phyloP scores from a whole-genome alignment of 1,140 invertebrate genomes.

The Galleria mellonella region DNA sequence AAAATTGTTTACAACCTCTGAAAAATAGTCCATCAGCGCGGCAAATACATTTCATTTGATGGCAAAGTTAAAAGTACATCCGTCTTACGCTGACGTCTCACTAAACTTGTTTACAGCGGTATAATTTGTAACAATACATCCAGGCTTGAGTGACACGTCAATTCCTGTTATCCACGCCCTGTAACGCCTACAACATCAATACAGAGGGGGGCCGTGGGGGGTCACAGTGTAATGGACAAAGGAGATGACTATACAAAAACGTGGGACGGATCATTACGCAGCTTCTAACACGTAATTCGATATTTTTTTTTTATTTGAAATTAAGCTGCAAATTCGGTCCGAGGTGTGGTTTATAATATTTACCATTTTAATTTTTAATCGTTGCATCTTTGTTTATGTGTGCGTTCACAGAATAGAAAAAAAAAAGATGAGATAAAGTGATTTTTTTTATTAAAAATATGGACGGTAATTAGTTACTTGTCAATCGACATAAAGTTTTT shows the following conservation, averaged over 20 bases:
- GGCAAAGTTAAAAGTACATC: constrained; percentile 24
- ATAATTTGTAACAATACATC: constrained; percentile 20
- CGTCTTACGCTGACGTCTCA: constrained; percentile 30
- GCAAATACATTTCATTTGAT: no score
- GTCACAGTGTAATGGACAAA: neutral
- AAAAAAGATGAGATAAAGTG: no score
- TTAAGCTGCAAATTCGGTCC: constrained; percentile 7
- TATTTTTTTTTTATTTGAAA: constrained; percentile 19
- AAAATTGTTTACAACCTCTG: no score
- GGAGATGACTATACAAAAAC: constrained; percentile 28
- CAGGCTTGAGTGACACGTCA: neutral
- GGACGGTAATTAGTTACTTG: no score
- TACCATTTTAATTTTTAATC: no score
- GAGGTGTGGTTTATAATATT: constrained; percentile 3
- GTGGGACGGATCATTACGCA: constrained; percentile 31
- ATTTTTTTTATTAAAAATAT: no score
- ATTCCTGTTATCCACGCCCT: no score
- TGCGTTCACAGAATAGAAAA: no score
- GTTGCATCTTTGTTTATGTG: no score
- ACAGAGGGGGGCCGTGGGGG: neutral
- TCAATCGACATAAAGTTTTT: no score
- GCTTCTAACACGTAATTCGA: constrained; percentile 19
- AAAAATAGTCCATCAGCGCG: no score
- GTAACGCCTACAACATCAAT: neutral
- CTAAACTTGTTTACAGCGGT: constrained; percentile 29